These are phyloP conservation scores for Hirtodrosophila histrioides DNA, from an alignment of 2,888 invertebrate genomes.

Conservation along the genomic window DNA sequence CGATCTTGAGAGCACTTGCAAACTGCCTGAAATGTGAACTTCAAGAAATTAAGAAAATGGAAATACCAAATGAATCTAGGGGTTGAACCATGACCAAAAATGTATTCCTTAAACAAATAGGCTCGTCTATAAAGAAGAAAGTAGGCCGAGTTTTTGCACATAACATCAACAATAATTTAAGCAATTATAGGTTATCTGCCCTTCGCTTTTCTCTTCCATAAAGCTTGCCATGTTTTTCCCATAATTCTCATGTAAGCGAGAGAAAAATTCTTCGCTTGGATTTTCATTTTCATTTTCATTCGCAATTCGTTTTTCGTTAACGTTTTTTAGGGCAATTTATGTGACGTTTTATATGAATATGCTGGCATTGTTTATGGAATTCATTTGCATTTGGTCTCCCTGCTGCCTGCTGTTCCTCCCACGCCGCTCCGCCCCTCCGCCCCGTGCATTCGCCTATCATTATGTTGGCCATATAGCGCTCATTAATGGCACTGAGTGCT, in stretches of 20 bases:
- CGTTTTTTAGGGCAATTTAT: not conserved
- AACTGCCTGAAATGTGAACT: no score
- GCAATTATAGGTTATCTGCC: no score
- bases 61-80: no score
- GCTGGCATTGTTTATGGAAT: slow-evolving; percentile 45
- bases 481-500: slow-evolving; percentile 51
- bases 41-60: no score
- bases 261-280: not conserved
- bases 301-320: not conserved
- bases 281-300: not conserved
- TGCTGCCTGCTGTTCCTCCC: not conserved
- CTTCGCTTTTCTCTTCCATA: not conserved
- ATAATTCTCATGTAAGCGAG: not conserved
- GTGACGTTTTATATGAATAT: slow-evolving; percentile 3
- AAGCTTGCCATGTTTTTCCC: not conserved
- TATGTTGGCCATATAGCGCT: slow-evolving; percentile 24
- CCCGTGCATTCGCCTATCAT: slow-evolving; percentile 12
- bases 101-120: no score
- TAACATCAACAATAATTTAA: not conserved
- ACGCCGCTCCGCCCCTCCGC: no score
- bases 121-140: no score
- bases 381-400: slow-evolving; percentile 46
- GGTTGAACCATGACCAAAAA: no score
- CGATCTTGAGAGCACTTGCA: no score
- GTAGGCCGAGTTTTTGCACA: no score